A percentile compares a stretch with the other conserved stretches of the same genome.
Evolutionary conservation across 2,113 vertebrate species (phyloP).

Genomic region (Trematomus loennbergii): DNA sequence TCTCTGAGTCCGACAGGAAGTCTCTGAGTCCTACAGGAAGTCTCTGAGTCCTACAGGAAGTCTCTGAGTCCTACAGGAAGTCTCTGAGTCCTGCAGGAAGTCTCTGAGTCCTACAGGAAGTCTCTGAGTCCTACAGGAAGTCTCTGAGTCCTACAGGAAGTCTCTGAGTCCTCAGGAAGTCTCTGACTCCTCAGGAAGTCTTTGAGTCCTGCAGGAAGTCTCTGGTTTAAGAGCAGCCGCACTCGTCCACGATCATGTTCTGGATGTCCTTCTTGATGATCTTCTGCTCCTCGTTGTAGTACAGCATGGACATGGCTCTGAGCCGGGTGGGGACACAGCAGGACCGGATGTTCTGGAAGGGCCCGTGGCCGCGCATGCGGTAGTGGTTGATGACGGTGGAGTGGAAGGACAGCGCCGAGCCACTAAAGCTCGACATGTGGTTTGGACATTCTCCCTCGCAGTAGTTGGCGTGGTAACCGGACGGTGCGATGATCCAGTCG

Average conservation of each 20-base stretch:
- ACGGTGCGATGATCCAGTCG: slow-evolving; percentile 99
- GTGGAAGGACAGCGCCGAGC: slow-evolving; percentile 93
- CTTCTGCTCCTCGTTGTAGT: slow-evolving; percentile 97
- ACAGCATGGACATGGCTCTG: slow-evolving; percentile 97
- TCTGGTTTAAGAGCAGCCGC: slow-evolving; percentile 90
- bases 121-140: no score
- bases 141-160: no score
- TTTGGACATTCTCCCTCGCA: slow-evolving; percentile 96
- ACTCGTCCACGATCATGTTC: slow-evolving; percentile 99
- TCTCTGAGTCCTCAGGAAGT: no score
- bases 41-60: no score
- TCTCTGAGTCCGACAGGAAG: no score
- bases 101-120: no score
- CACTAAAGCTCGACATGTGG: slow-evolving; percentile 90
- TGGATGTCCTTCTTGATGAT: slow-evolving; percentile 99
- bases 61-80: no score
- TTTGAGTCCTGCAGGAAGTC: no score
- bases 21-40: no score
- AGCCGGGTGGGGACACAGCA: slow-evolving; percentile 96
- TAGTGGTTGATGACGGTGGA: slow-evolving; percentile 97
- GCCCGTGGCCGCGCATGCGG: slow-evolving; percentile 92
- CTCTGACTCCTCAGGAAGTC: no score
- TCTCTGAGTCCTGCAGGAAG: no score
- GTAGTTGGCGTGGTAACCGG: slow-evolving; percentile 98
- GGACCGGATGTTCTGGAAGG: slow-evolving; percentile 93